phyloP scores from a whole-genome alignment of 2,113 vertebrate genomes.

The Pionites leucogaster region DNA sequence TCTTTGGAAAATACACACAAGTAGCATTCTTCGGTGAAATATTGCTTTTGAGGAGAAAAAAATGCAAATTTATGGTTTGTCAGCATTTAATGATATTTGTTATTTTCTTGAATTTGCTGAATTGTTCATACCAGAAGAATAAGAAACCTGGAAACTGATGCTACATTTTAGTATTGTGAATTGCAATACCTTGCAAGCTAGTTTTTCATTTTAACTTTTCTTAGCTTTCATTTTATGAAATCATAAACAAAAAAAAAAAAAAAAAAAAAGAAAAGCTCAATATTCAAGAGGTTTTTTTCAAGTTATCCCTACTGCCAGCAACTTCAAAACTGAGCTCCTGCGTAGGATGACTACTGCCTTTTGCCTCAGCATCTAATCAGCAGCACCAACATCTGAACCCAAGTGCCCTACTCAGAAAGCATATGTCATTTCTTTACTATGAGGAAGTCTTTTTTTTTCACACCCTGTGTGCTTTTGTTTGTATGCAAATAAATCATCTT shows the following conservation, averaged over 20 bases:
- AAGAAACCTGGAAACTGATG: background rate
- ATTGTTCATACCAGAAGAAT: background rate
- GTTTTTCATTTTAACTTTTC: background rate
- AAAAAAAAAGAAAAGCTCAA: background rate
- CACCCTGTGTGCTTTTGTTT: background rate
- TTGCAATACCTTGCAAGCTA: background rate
- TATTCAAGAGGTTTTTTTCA: background rate
- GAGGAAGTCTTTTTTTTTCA: background rate
- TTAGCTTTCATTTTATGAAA: background rate
- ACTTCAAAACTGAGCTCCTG: background rate
- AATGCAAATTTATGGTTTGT: background rate
- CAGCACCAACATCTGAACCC: background rate
- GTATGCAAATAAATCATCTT: background rate
- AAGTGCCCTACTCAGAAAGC: background rate
- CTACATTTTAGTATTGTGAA: background rate
- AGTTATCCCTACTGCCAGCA: background rate
- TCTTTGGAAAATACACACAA: background rate
- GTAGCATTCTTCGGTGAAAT: background rate
- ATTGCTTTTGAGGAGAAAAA: background rate
- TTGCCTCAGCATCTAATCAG: background rate
- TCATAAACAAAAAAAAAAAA: background rate
- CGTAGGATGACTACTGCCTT: background rate
- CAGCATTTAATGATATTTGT: background rate
- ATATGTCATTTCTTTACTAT: fast-evolving
- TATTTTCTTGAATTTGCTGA: background rate